Evolutionary conservation across 2,888 invertebrate genomes (phyloP).

Genomic region (Hofmannophila pseudospretella): DNA sequence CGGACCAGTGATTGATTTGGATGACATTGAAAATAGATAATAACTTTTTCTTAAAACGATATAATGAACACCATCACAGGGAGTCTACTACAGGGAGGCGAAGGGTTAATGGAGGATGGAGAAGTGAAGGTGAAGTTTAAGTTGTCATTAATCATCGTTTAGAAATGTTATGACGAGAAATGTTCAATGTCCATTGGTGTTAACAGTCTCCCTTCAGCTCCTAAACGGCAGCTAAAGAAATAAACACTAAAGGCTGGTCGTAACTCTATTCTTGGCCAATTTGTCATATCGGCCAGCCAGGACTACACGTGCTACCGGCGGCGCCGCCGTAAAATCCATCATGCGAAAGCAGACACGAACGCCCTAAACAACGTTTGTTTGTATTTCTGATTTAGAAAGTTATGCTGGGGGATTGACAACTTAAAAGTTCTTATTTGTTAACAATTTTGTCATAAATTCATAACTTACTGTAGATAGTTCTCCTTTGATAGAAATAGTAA

Average conservation of each 20-base stretch:
- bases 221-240: constrained; percentile 28
- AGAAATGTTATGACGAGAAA: no score
- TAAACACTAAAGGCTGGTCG: constrained; percentile 26
- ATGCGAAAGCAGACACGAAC: constrained; percentile 13
- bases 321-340: constrained; percentile 17
- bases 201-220: constrained; percentile 25
- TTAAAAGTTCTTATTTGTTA: no score
- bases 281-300: constrained; percentile 27
- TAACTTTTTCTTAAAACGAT: no score
- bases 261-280: constrained; percentile 42
- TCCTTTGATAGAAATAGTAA: no score
- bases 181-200: constrained; percentile 21
- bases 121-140: no score
- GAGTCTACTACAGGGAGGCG: no score
- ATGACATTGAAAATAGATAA: constrained; percentile 53
- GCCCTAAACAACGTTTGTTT: constrained; percentile 18
- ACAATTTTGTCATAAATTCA: no score
- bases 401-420: no score
- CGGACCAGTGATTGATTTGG: constrained; percentile 57
- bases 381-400: constrained; percentile 3
- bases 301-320: constrained; percentile 3
- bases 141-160: no score
- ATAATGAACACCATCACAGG: no score
- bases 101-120: no score
- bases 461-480: no score